Evolutionary conservation across 2,113 vertebrate species (phyloP), one percentile per base, ranked within the genome.

Genomic region (Vireo altiloquus): DNA sequence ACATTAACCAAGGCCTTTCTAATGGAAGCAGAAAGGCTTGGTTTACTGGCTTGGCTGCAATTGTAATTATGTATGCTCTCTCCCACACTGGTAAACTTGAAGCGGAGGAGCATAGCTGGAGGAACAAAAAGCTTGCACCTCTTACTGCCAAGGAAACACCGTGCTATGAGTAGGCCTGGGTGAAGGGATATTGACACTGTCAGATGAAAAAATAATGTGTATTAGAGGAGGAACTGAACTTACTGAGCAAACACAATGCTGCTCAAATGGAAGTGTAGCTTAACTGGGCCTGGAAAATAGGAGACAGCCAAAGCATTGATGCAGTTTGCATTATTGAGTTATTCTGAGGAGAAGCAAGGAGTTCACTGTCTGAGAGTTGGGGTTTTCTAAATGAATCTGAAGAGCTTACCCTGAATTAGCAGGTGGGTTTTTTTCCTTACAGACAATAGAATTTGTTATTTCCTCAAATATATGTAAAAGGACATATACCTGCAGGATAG

Each of bases 401-500:
- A 16, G 6, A 18, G 23, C 4, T n/a, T 64, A 39, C 1, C 2
- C 10, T 82, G n/a, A 87, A 47, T 50, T 42, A 35, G 5, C 1
- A 24, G 5, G 2, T 7, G 2, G 6, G 2, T 0, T 13, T 37
- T 64, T 57, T 57, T 44, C 23, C 17, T 74, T 22, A 23, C 8
- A 64, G 27, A 2, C 7, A 40, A 21, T 25, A 40, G 4, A 53
- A 75, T 22, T 60, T 47, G 1, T 40, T 25, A 31, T 65, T 77
- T 69, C 31, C 27, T 56, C 57, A 21, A 63, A 46, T 14, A 50
- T 2, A 30, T 4, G 5, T 24, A 49, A 79, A 79, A 49, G 23
- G 2, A 40, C 3, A 74, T 69, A 70, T n/a, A 40, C 0, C 0
- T 2, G 8, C 21, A 53, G 10, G 20, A 40, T 9, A 57, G 11